These are phyloP conservation scores for Eupelmus urozonus DNA, from an alignment of 2,888 invertebrate genomes.

Conservation along the genomic window DNA sequence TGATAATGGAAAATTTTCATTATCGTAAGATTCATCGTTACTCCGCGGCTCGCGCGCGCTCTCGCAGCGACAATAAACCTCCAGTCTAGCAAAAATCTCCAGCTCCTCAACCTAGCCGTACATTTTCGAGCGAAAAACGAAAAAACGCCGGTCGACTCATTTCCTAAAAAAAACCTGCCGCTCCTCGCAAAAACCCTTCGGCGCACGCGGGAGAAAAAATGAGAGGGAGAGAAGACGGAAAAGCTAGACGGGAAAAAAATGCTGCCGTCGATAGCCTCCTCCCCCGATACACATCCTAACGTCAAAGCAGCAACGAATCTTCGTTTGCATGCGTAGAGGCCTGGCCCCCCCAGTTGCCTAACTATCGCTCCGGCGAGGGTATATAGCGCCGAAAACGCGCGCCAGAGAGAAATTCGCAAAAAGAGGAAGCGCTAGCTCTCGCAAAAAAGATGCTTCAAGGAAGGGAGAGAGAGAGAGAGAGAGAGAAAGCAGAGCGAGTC, in stretches of 20 bases:
- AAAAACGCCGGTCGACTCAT: slow-evolving; percentile 7
- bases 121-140: slow-evolving; percentile 18
- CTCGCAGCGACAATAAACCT: not conserved
- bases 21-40: slow-evolving; percentile 27
- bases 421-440: not conserved
- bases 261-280: slow-evolving; percentile 8
- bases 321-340: slow-evolving; percentile 13
- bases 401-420: slow-evolving; percentile 17
- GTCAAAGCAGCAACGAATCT: slow-evolving; percentile 26
- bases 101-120: not conserved
- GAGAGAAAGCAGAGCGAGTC: slow-evolving; percentile 7
- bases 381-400: not conserved
- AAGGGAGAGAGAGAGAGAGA: not conserved
- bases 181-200: slow-evolving; percentile 24
- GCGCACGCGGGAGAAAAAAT: slow-evolving; percentile 4
- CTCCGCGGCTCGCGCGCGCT: not conserved
- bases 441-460: not conserved
- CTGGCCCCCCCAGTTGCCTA: not conserved
- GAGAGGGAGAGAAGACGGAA: not conserved
- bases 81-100: not conserved
- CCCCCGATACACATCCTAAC: too few species aligned
- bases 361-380: not conserved
- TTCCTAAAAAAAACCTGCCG: slow-evolving; percentile 10
- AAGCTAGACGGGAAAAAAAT: slow-evolving; percentile 14
- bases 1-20: slow-evolving; percentile 1